A percentile compares a stretch with the other conserved stretches of the same genome.
Conservation (phyloP, 2,888 invertebrate genomes). For the Oxyteleia sp. region DNA sequence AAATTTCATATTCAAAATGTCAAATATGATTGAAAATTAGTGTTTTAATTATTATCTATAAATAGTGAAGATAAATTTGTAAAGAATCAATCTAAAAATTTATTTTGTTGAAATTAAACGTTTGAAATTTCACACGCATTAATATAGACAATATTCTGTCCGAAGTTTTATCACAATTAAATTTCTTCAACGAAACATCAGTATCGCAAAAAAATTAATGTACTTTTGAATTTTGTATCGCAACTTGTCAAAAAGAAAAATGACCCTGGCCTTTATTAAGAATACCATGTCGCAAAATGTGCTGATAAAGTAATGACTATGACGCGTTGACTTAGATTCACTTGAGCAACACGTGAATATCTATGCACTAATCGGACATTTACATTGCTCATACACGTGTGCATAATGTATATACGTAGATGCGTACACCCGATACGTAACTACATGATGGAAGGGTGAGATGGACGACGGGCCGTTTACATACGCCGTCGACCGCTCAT, state of each 20-base stretch:
- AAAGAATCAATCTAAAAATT: too few species aligned
- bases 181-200: too few species aligned
- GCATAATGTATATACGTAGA: conserved; percentile 43
- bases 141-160: too few species aligned
- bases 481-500: conserved; percentile 58
- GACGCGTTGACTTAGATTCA: conserved; percentile 48
- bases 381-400: conserved; percentile 61
- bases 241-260: not conserved
- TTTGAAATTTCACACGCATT: too few species aligned
- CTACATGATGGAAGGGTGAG: conserved; percentile 65
- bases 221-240: not conserved
- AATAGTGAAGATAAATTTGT: too few species aligned
- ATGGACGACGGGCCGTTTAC: conserved; percentile 63
- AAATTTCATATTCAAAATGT: too few species aligned
- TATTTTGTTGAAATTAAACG: too few species aligned
- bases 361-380: conserved; percentile 54
- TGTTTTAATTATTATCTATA: too few species aligned
- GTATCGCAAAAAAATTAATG: not conserved
- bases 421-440: conserved; percentile 52
- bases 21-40: too few species aligned
- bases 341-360: conserved; percentile 60
- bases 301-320: conserved; percentile 36
- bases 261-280: not conserved
- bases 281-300: not conserved
- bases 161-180: too few species aligned